phyloP scores from a whole-genome alignment of 2,888 invertebrate genomes.

The Antitype chi region DNA sequence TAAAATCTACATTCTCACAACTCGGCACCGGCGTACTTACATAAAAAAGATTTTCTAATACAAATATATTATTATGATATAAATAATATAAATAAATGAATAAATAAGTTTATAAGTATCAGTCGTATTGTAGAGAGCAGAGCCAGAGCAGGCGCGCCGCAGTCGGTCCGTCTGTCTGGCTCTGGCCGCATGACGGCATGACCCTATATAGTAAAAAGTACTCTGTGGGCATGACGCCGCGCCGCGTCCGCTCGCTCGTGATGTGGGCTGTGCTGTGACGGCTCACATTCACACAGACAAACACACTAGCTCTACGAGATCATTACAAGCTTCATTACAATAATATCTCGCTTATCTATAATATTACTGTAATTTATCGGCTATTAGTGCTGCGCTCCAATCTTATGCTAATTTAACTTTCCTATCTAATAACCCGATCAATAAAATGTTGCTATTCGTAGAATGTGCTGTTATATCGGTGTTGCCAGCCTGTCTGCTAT shows the following conservation, averaged over 20 bases:
- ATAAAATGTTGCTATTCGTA: conserved; percentile 4
- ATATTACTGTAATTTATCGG: conserved; percentile 34
- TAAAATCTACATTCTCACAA: conserved; percentile 13
- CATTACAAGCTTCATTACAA: conserved; percentile 13
- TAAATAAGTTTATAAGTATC: not conserved
- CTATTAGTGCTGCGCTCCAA: conserved; percentile 23
- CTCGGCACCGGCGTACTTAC: not conserved
- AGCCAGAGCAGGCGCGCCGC: not conserved
- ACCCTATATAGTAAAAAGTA: too few relatives aligned
- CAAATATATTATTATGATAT: not conserved
- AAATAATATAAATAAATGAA: not conserved
- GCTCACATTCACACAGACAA: not conserved
- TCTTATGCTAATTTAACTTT: conserved; percentile 29
- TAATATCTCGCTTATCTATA: conserved; percentile 22
- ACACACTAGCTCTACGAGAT: not conserved
- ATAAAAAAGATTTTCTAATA: not conserved
- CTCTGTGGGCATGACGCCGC: conserved; percentile 3
- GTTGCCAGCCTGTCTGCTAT: conserved; percentile 15
- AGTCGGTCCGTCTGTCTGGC: conserved; percentile 11
- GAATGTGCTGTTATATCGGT: conserved; percentile 4
- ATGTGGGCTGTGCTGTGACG: conserved; percentile 5
- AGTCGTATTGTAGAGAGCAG: not conserved
- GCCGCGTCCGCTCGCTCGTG: not conserved
- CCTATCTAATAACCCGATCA: conserved; percentile 10
- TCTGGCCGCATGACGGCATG: too few relatives aligned